Base-by-base conservation (phyloP, 1,140 invertebrate species). In the Caenorhabditis elegans region DNA sequence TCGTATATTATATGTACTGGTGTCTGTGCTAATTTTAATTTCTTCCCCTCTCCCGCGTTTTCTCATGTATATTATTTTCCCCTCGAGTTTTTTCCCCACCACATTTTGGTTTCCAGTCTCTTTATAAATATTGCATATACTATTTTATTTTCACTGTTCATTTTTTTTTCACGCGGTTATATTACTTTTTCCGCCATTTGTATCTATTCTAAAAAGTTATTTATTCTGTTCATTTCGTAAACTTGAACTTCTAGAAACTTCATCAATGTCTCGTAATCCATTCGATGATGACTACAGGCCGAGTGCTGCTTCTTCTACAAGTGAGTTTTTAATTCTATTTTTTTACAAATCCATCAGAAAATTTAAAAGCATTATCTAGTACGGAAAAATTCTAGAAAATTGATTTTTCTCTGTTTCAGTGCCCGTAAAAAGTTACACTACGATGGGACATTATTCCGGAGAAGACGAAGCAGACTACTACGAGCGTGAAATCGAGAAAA, bases 401-500 rank as follows among this genome's bases (percentile, higher is more conserved):
- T 65, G 0, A 17, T 48, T n/a, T 48, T 5, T 17, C 84, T 75
- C 22, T 1, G 15, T 76, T 65, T 79, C 55, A 85, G 84, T 47
- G 13, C 39, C 47, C 1, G 76, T 86, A 8, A 84, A 86, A 31
- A 90, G 87, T 46, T 89, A 87, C 84, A 81, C 86, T 5, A 70
- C 46, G 24, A 79, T 55, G 22, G 75, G 34, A 13, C 48, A 51
- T 22, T 49, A 47, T 36, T 75, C 82, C 1, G 76, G 51, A 10
- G 86, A 90, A 70, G 89, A 89, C 46, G 79, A 87, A 11, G 81
- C 85, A 8, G 84, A 85, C 34, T 78, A 83, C 39, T 89, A 90
- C 46, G 89, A 89, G 39, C 70, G 78, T 22, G 86, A 89, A 53
- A 88, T 90, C 26, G 88, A 89, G 55, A 80, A 77, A 53, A 81